A percentile compares a stretch with the other conserved stretches of the same genome.
These are phyloP conservation scores for Amphiprion ocellaris DNA, from an alignment of 2,113 vertebrate species.

Conservation along the genomic window DNA sequence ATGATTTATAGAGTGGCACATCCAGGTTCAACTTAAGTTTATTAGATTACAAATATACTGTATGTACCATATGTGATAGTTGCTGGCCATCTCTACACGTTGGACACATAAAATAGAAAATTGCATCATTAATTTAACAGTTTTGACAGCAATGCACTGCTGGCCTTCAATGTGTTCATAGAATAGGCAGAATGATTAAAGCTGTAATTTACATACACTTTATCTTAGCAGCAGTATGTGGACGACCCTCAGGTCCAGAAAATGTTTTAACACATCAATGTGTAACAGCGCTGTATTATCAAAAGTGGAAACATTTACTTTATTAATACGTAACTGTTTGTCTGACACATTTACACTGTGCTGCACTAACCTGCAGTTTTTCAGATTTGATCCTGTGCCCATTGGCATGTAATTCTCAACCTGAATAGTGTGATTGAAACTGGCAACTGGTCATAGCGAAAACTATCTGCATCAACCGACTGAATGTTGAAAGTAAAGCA, in stretches of 20 bases:
- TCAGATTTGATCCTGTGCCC: conserved; percentile 4
- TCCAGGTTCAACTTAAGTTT: neutral
- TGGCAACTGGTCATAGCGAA: conserved; percentile 1
- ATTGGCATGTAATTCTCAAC: neutral
- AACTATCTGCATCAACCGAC: conserved; percentile 23
- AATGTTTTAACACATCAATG: conserved; percentile 10
- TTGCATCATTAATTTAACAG: no score
- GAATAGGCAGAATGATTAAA: neutral
- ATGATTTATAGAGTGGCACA: neutral
- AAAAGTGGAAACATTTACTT: neutral
- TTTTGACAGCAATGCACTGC: neutral
- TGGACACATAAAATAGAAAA: neutral
- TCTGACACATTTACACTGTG: conserved; percentile 3
- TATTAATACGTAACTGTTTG: neutral
- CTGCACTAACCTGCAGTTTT: neutral
- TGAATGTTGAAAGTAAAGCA: conserved; percentile 36
- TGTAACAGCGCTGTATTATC: conserved; percentile 10
- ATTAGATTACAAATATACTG: neutral
- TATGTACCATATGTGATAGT: neutral
- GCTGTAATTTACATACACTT: neutral
- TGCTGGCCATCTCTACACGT: neutral
- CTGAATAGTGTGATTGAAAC: conserved; percentile 8
- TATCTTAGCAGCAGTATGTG: neutral
- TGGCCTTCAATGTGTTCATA: neutral
- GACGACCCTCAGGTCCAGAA: neutral